phyloP scores from a whole-genome alignment of 2,797 vertebrate species.

The Pygocentrus nattereri region DNA sequence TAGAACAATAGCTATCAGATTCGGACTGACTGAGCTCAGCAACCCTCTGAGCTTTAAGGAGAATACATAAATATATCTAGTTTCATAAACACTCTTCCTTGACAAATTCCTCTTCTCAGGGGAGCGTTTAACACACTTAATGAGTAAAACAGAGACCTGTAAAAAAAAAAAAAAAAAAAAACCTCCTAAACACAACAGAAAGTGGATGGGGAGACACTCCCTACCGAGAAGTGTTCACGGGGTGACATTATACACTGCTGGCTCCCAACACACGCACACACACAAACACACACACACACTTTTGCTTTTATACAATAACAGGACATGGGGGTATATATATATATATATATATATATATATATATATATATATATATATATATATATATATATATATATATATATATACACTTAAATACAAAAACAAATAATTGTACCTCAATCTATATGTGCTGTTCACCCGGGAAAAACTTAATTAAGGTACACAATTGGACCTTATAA shows the following conservation, averaged over 20 bases:
- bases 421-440: no score
- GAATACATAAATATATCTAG: conserved; percentile 73
- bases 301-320: no score
- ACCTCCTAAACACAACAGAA: conserved; percentile 62
- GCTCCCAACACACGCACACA: conserved; percentile 45
- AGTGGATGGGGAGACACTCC: conserved; percentile 71
- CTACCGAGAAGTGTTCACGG: conserved; percentile 71
- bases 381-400: no score
- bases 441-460: no score
- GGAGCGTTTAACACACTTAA: conserved; percentile 77
- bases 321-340: no score
- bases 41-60: conserved; percentile 39
- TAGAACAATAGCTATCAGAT: conserved; percentile 47
- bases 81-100: conserved; percentile 79
- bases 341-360: no score
- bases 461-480: no score
- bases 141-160: conserved; percentile 81
- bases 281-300: conserved; percentile 33
- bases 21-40: conserved; percentile 9
- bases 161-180: no score
- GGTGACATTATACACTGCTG: conserved; percentile 24
- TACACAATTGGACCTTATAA: no score
- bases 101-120: conserved; percentile 78
- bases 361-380: no score
- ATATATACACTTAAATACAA: no score